These are phyloP conservation scores for Corella eumyota DNA, from an alignment of 23 tunicate genomes.

Conservation along the genomic window DNA sequence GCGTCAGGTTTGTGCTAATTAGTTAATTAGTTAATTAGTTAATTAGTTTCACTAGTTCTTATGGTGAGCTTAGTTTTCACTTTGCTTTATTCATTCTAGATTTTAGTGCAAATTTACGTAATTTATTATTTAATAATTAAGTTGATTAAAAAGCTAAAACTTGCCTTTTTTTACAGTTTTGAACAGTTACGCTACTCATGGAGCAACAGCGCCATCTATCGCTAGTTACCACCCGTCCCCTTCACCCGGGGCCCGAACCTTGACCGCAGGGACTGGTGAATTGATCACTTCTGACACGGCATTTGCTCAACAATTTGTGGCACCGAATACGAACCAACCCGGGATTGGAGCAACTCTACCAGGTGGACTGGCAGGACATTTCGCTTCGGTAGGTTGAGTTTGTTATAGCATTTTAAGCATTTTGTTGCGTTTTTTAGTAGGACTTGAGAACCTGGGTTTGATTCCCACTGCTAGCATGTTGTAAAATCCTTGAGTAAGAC, in stretches of 20 bases:
- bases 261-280: conserved; percentile 28
- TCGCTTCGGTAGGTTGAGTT: conserved; percentile 24
- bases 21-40: too few relatives aligned
- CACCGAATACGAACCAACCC: conserved; percentile 27
- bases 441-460: too few relatives aligned
- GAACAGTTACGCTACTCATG: conserved; percentile 33
- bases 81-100: too few relatives aligned
- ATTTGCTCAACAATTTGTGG: conserved; percentile 27
- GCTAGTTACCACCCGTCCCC: conserved; percentile 60
- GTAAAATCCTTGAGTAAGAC: background rate
- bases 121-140: too few relatives aligned
- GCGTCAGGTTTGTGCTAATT: conserved; percentile 45
- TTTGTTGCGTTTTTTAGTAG: too few relatives aligned
- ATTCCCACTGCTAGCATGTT: too few relatives aligned
- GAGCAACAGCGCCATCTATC: conserved; percentile 11
- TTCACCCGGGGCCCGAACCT: conserved; percentile 38
- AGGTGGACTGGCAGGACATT: conserved; percentile 24
- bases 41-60: too few relatives aligned
- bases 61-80: too few relatives aligned
- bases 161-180: conserved; percentile 43
- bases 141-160: too few relatives aligned
- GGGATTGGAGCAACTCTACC: conserved; percentile 12
- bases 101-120: too few relatives aligned
- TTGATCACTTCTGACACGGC: conserved; percentile 41
- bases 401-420: background rate